Evolutionary conservation across 2,888 invertebrate species (phyloP).

Genomic region (Cybosia mesomella): DNA sequence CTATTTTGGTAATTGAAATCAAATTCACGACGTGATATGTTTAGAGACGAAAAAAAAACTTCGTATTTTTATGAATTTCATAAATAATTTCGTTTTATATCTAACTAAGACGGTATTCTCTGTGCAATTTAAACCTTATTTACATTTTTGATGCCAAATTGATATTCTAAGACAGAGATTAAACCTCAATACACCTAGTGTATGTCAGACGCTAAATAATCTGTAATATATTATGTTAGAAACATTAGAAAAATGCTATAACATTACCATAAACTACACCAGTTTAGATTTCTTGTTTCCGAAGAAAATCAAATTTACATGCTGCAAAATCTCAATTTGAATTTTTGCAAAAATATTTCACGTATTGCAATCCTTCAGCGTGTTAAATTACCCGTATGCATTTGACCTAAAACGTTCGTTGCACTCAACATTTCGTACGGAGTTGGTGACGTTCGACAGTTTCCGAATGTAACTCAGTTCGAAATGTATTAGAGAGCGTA

Average conservation of each 20-base stretch:
- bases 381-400: constrained; percentile 56
- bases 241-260: neutral
- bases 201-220: no score
- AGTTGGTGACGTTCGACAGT: constrained; percentile 54
- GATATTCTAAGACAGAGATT: no score
- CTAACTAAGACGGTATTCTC: no score
- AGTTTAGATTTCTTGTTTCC: neutral
- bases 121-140: no score
- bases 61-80: no score
- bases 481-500: constrained; percentile 29
- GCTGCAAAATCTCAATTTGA: constrained; percentile 33
- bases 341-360: constrained; percentile 35
- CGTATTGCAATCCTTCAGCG: constrained; percentile 42
- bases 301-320: constrained; percentile 41
- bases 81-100: no score
- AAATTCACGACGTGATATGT: no score
- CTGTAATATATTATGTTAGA: neutral
- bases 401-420: constrained; percentile 59
- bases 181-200: no score
- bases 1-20: no score
- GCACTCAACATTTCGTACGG: constrained; percentile 55
- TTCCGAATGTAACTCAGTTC: constrained; percentile 53
- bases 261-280: neutral
- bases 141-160: no score
- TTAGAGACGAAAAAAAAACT: no score